Base-by-base conservation (phyloP, 2,113 vertebrate species). In the Limanda limanda region DNA sequence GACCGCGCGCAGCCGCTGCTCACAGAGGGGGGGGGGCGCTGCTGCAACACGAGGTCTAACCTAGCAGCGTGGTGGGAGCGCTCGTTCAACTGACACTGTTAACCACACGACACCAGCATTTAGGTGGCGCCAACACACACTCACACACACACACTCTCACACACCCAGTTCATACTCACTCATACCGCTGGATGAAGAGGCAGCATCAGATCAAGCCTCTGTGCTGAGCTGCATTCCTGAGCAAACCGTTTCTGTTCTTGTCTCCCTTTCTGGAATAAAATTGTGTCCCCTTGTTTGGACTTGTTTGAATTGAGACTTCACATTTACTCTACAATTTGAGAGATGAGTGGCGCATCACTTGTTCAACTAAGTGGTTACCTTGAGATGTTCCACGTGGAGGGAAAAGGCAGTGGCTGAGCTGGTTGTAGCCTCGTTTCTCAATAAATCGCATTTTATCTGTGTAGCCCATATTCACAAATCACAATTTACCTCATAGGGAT, bases 91-190 rank as follows among this genome's bases (percentile, higher is more conserved):
- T 83, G 85, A 87, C 85, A 88, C 76, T 0, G 71, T 77, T 65
- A 52, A 87, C 80, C 81, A 65, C 90, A 65, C 75, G 89, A 88
- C 90, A 79, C 68, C 20, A 57, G 61, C 70, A 1, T 88, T 84
- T 68, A 84, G 81, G 74, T 64, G 88, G 74, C 71, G 75, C 74
- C 52, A 40, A 74, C 59, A 31, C 64, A 3, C 64, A 52, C 56
- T 2, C 56, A 27, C 56, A 58, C 56, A 57, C 56, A 31, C 57
- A 9, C 56, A 58, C 24, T 31, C 56, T 9, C 24, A 17, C 25
- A 58, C n/a, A 55, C 56, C 18, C 56, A 27, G 51, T 54, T 54
- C 51, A 54, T 11, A 51, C n/a, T 11, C 52, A 11, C 48, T 51
- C 4, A 51, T 20, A 18, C 51, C 51, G 21, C n/a, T 56, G 54